Conservation (phyloP, 2,888 invertebrate species). For the Stenolophus ochropezus region DNA sequence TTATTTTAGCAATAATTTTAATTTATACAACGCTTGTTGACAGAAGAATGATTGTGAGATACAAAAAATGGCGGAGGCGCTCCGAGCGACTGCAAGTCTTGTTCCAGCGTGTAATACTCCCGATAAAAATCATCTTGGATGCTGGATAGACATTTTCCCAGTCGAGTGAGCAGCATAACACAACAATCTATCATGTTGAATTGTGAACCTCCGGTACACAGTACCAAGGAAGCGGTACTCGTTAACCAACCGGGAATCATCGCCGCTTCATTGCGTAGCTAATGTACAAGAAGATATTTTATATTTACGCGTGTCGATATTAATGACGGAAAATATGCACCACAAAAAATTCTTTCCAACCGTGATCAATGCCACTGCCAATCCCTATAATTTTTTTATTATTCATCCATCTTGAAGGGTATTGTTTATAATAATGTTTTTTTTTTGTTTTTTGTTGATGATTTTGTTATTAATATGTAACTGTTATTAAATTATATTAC, state of each 20-base stretch:
- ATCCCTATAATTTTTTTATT: too few species aligned
- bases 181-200: constrained; percentile 50
- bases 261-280: constrained; percentile 31
- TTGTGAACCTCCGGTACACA: constrained; percentile 39
- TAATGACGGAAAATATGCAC: constrained; percentile 21
- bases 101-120: neutral
- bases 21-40: neutral
- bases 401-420: too few species aligned
- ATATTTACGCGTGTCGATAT: neutral
- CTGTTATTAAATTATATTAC: too few species aligned
- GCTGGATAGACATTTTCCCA: constrained; percentile 20
- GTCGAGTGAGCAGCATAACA: constrained; percentile 9
- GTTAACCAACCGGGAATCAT: constrained; percentile 30
- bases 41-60: neutral
- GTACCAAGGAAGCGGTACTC: neutral
- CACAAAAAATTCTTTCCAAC: too few species aligned
- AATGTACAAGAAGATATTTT: constrained; percentile 49
- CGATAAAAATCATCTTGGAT: neutral
- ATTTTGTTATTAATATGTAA: too few species aligned
- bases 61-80: neutral
- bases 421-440: too few species aligned
- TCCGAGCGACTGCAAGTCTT: neutral
- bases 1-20: too few species aligned
- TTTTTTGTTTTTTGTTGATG: too few species aligned
- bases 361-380: too few species aligned